These are phyloP conservation scores for Octopus bimaculoides DNA, from an alignment of 1,140 invertebrate species.

Conservation along the genomic window DNA sequence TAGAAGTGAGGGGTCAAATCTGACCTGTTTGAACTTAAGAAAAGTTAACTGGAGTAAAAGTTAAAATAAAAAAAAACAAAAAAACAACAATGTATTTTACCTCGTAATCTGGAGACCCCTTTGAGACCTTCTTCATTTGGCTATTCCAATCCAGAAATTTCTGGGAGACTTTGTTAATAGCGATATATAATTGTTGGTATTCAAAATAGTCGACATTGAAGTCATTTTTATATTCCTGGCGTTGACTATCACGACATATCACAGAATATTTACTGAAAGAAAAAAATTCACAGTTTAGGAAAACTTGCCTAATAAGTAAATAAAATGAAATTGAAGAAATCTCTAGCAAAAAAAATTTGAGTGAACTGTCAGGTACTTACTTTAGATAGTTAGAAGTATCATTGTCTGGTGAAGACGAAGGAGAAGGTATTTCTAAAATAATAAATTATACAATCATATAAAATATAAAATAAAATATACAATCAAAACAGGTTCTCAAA, in stretches of 20 bases:
- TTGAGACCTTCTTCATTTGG: slow-evolving; percentile 61
- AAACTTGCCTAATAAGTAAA: not conserved
- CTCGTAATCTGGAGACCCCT: slow-evolving; percentile 61
- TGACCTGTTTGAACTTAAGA: too few relatives aligned
- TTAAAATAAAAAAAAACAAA: too few relatives aligned
- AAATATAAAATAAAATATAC: too few relatives aligned
- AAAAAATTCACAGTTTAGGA: slow-evolving; percentile 2
- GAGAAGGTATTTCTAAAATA: not conserved
- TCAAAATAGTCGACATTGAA: slow-evolving; percentile 83
- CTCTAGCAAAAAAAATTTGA: not conserved
- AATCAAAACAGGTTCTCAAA: too few relatives aligned
- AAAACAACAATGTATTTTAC: slow-evolving; percentile 49
- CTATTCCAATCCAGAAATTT: slow-evolving; percentile 74
- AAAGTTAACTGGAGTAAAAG: too few relatives aligned
- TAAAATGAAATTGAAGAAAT: not conserved
- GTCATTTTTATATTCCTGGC: slow-evolving; percentile 81
- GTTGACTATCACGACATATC: slow-evolving; percentile 73
- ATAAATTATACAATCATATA: not conserved
- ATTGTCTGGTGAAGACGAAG: not conserved
- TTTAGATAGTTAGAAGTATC: not conserved
- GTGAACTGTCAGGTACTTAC: not conserved
- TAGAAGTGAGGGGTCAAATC: too few relatives aligned
- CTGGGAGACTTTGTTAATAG: slow-evolving; percentile 73
- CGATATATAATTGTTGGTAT: slow-evolving; percentile 73
- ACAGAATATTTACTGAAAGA: slow-evolving; percentile 72